Conservation (phyloP, 2,888 invertebrate species). For the Imbricaverruca yamaguchii region DNA sequence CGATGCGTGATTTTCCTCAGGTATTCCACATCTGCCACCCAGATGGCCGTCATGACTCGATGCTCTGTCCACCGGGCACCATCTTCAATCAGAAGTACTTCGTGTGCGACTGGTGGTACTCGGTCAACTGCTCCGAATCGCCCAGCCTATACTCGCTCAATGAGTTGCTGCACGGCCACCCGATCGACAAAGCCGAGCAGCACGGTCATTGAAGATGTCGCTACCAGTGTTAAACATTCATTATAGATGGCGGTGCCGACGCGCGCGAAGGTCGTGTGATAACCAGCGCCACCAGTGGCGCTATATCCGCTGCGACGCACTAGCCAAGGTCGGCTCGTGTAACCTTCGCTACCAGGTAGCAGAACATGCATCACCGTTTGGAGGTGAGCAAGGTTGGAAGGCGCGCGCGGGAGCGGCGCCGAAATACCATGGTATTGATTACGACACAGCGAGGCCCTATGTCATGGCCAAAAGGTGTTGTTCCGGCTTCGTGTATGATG, state of each 20-base stretch:
- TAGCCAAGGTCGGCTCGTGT: too few relatives aligned
- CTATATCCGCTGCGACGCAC: too few relatives aligned
- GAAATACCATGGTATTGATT: too few relatives aligned
- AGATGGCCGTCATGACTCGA: constrained; percentile 27
- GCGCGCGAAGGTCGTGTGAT: background rate
- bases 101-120: constrained; percentile 26
- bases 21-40: constrained; percentile 29
- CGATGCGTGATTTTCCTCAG: constrained; percentile 5
- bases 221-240: background rate
- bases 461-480: too few relatives aligned
- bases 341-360: too few relatives aligned
- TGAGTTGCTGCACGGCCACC: background rate
- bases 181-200: background rate
- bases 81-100: constrained; percentile 28
- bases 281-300: too few relatives aligned
- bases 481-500: too few relatives aligned
- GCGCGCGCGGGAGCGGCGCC: too few relatives aligned
- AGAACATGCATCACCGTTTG: too few relatives aligned
- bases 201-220: background rate
- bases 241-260: background rate
- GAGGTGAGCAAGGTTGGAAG: too few relatives aligned
- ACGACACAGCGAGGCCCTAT: too few relatives aligned
- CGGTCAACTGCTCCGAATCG: constrained; percentile 24
- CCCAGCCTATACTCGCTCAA: background rate
- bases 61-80: constrained; percentile 27